phyloP scores from a whole-genome alignment of 37 sponge, comb jelly and placozoan genomes.

The Axinella damicornis region DNA sequence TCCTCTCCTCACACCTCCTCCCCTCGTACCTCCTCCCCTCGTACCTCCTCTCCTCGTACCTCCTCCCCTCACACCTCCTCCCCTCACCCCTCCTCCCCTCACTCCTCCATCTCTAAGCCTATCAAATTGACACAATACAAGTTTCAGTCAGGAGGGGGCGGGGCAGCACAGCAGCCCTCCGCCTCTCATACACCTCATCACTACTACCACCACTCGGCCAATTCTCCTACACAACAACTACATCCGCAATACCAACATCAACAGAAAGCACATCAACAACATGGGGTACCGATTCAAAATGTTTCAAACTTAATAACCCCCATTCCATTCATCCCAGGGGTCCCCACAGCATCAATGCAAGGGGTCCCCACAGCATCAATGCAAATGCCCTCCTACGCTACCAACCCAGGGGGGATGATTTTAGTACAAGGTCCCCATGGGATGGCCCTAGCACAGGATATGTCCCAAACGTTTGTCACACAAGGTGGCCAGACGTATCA shows the following conservation, averaged over 20 bases:
- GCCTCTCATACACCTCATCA: too few relatives aligned
- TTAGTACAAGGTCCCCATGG: slow-evolving; percentile 31
- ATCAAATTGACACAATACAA: slow-evolving; percentile 51
- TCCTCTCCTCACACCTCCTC: too few relatives aligned
- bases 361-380: slow-evolving; percentile 11
- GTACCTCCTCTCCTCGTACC: too few relatives aligned
- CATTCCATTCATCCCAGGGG: slow-evolving; percentile 27
- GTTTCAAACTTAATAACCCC: slow-evolving; percentile 42
- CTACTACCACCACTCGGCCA: too few relatives aligned
- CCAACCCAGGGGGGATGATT: slow-evolving; percentile 22
- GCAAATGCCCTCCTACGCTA: slow-evolving; percentile 9
- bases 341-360: slow-evolving; percentile 1
- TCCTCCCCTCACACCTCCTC: too few relatives aligned
- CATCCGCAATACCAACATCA: neutral
- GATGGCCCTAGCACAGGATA: neutral
- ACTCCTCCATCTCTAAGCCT: too few relatives aligned
- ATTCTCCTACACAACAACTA: neutral
- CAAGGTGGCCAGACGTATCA: slow-evolving; percentile 44
- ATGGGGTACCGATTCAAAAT: slow-evolving; percentile 1
- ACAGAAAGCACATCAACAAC: too few relatives aligned
- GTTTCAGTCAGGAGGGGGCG: slow-evolving; percentile 6
- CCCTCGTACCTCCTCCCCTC: too few relatives aligned
- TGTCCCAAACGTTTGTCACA: neutral
- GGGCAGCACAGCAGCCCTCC: neutral
- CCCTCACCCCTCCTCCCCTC: too few relatives aligned